A percentile compares a stretch with the other conserved stretches of the same genome.
Evolutionary conservation across 2,797 vertebrate genomes (phyloP).

Genomic region (Lates japonicus): DNA sequence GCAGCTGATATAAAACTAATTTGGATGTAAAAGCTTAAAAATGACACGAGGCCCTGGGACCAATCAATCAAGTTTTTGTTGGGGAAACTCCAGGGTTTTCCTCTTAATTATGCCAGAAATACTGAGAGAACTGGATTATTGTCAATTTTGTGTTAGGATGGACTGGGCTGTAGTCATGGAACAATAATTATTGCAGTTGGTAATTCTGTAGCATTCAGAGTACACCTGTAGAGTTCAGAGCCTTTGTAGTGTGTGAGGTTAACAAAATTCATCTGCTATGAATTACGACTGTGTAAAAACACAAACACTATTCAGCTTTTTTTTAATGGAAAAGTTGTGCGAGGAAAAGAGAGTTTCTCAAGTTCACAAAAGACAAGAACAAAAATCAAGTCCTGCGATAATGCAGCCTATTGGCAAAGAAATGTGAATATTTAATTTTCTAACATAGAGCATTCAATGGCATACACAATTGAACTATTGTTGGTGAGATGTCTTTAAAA

Average conservation of each 20-base stretch:
- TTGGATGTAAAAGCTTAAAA: constrained; percentile 34
- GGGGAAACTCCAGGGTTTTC: constrained; percentile 23
- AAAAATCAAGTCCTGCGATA: constrained; percentile 39
- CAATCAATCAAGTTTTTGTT: constrained; percentile 8
- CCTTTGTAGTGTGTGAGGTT: constrained; percentile 23
- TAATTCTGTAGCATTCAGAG: constrained; percentile 19
- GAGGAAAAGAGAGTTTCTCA: constrained; percentile 33
- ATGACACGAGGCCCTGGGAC: constrained; percentile 7
- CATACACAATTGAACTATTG: constrained; percentile 51
- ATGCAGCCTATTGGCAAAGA: constrained; percentile 40
- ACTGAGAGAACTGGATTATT: background rate
- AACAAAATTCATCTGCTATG: constrained; percentile 28
- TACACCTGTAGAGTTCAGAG: constrained; percentile 21
- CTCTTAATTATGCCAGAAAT: constrained; percentile 5
- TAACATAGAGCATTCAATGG: constrained; percentile 48
- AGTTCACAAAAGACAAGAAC: constrained; percentile 27
- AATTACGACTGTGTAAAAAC: constrained; percentile 15
- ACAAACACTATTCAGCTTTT: constrained; percentile 23
- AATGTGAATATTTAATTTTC: constrained; percentile 66
- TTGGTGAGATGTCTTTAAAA: constrained; percentile 61
- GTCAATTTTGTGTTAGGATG: background rate
- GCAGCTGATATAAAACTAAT: constrained; percentile 36
- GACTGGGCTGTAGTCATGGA: background rate
- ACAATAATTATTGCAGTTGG: background rate
- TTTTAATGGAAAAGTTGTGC: constrained; percentile 40